A percentile compares a stretch with the other conserved stretches of the same genome.
These are phyloP conservation scores for Hydropsyche tenuis DNA, from an alignment of 1,140 invertebrate genomes.

Conservation along the genomic window DNA sequence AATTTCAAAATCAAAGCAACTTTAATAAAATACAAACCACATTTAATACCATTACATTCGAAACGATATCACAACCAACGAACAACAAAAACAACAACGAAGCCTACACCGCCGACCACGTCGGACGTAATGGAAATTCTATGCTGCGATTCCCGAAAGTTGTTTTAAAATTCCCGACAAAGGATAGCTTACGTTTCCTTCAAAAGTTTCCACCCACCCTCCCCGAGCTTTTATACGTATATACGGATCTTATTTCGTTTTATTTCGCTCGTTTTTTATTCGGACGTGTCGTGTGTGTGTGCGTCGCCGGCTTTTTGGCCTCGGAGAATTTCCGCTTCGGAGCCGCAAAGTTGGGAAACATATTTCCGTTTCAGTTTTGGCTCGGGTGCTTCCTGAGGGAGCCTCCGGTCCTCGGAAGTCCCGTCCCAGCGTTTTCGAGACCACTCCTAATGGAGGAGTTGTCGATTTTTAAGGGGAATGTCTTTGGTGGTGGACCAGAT, in stretches of 20 bases:
- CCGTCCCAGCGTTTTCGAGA: slow-evolving; percentile 1
- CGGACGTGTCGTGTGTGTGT: background rate
- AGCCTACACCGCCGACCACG: background rate
- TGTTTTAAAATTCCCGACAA: background rate
- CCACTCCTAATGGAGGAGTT: too few species aligned
- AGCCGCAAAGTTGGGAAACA: slow-evolving; percentile 39
- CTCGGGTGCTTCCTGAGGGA: slow-evolving; percentile 15
- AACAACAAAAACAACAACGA: too few species aligned
- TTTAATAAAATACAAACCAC: too few species aligned
- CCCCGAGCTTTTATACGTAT: too few species aligned
- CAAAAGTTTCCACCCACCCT: background rate
- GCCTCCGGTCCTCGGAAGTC: slow-evolving; percentile 11
- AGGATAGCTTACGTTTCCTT: background rate
- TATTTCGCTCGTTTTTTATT: background rate
- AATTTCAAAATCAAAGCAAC: too few species aligned
- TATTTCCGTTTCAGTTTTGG: slow-evolving; percentile 42
- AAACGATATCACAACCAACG: too few species aligned
- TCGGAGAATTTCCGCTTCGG: slow-evolving; percentile 17
- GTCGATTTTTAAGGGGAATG: too few species aligned
- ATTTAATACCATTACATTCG: too few species aligned
- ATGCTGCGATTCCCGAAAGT: background rate
- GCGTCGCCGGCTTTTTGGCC: too few species aligned
- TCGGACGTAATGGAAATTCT: background rate
- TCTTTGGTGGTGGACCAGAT: too few species aligned
- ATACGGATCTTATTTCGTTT: too few species aligned